Percentiles rank a stretch among this genome's conserved stretches.
phyloP scores from a whole-genome alignment of 1,140 invertebrate species.

The Pararge aegeria region DNA sequence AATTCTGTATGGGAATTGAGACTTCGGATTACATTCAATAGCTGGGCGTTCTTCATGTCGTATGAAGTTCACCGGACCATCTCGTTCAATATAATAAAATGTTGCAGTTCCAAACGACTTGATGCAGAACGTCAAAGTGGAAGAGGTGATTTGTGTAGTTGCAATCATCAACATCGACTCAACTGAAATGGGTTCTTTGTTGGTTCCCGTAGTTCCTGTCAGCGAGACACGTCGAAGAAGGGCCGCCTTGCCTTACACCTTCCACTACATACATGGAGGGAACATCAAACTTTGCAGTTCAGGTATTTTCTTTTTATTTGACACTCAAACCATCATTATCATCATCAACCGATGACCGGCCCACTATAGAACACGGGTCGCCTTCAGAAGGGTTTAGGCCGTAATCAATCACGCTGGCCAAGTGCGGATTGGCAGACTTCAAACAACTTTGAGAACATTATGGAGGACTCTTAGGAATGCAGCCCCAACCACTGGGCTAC shows the following conservation, averaged over 20 bases:
- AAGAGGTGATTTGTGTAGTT: slow-evolving; percentile 17
- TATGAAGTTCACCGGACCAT: not conserved
- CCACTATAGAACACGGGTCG: too few species aligned
- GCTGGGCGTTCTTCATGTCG: too few species aligned
- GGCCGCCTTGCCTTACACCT: slow-evolving; percentile 48
- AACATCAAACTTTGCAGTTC: slow-evolving; percentile 61
- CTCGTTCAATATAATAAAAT: not conserved
- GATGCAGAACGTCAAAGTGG: slow-evolving; percentile 7
- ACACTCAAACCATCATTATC: too few species aligned
- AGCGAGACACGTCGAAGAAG: slow-evolving; percentile 19
- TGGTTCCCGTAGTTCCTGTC: slow-evolving; percentile 9
- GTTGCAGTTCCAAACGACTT: slow-evolving; percentile 32
- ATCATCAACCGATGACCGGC: too few species aligned
- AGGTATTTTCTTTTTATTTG: slow-evolving; percentile 39
- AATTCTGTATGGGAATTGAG: too few species aligned
- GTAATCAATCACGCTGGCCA: too few species aligned
- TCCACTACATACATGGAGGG: slow-evolving; percentile 53
- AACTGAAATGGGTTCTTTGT: slow-evolving; percentile 9
- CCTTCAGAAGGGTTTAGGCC: too few species aligned
- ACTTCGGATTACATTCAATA: too few species aligned
- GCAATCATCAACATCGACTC: slow-evolving; percentile 11
- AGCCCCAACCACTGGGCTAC: not conserved
- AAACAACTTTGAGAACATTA: too few species aligned
- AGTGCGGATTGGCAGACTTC: too few species aligned
- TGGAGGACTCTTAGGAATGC: too few species aligned